A percentile compares a stretch with the other conserved stretches of the same genome.
Evolutionary conservation across 2,797 vertebrate species (phyloP).

Genomic region (Gambelia wislizenii): DNA sequence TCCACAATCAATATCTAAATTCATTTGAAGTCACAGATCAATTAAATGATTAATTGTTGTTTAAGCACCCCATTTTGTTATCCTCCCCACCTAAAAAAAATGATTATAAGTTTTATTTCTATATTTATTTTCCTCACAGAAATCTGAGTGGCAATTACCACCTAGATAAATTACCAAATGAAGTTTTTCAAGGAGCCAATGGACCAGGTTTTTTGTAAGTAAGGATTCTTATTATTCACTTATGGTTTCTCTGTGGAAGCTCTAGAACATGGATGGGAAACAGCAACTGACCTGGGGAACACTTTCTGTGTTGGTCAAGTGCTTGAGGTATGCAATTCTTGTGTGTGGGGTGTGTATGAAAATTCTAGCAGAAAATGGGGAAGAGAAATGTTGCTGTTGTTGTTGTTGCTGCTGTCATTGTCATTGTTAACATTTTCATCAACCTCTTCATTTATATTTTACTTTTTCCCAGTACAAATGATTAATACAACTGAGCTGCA

Average conservation of each 20-base stretch:
- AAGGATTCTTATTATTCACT: conserved; percentile 32
- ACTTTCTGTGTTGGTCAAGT: too few relatives aligned
- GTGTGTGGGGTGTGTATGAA: too few relatives aligned
- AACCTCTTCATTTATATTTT: too few relatives aligned
- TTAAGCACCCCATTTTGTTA: not conserved
- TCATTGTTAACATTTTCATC: too few relatives aligned
- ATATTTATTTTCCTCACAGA: conserved; percentile 50
- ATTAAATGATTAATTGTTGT: not conserved
- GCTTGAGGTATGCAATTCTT: too few relatives aligned
- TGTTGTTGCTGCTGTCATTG: too few relatives aligned
- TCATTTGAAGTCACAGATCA: not conserved
- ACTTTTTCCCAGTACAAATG: too few relatives aligned
- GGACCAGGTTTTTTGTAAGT: conserved; percentile 84
- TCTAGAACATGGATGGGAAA: not conserved
- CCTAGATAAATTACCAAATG: conserved; percentile 80
- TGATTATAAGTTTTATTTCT: not conserved
- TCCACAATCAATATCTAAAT: not conserved
- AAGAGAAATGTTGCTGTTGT: not conserved
- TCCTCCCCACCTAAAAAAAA: not conserved
- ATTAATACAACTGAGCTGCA: too few relatives aligned
- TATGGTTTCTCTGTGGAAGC: not conserved
- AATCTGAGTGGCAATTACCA: conserved; percentile 83
- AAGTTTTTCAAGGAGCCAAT: conserved; percentile 81
- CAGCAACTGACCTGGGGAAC: too few relatives aligned
- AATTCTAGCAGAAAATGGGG: not conserved